phyloP scores from a whole-genome alignment of 2,797 vertebrate genomes.

The Cirrhinus molitorella region DNA sequence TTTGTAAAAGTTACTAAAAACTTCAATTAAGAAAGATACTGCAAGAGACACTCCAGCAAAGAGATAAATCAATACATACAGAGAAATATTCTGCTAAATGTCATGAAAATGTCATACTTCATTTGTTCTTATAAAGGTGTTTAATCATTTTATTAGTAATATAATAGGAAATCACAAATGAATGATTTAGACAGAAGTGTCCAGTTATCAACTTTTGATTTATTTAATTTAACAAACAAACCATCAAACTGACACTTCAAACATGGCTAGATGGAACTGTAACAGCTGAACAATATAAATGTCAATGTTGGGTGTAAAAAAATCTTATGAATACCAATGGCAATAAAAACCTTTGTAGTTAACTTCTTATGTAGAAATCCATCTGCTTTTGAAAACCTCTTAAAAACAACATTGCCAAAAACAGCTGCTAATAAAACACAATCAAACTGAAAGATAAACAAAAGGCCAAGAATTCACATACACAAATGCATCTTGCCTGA shows the following conservation, averaged over 20 bases:
- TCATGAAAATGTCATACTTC: neutral
- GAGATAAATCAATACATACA: neutral
- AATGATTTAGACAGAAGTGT: too few relatives aligned
- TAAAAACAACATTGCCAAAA: slow-evolving; percentile 39
- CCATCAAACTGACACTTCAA: slow-evolving; percentile 47
- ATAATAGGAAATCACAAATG: too few relatives aligned
- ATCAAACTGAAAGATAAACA: slow-evolving; percentile 21
- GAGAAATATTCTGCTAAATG: neutral
- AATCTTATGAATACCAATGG: neutral
- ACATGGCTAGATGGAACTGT: slow-evolving; percentile 22
- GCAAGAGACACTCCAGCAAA: neutral
- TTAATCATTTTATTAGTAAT: too few relatives aligned
- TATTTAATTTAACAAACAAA: slow-evolving; percentile 29
- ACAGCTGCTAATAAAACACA: slow-evolving; percentile 12
- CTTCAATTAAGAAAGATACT: neutral
- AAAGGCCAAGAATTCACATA: slow-evolving; percentile 22
- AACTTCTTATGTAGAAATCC: slow-evolving; percentile 9
- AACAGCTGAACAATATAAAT: slow-evolving; percentile 26
- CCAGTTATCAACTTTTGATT: neutral
- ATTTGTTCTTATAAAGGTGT: too few relatives aligned
- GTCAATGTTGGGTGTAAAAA: slow-evolving; percentile 15
- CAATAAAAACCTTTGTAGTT: neutral
- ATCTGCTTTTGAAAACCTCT: slow-evolving; percentile 25
- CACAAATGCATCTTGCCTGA: neutral
- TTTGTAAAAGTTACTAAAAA: neutral